Evolutionary conservation across 37 sponge, comb jelly and placozoan species (phyloP).

Genomic region (Tethya wilhelma): DNA sequence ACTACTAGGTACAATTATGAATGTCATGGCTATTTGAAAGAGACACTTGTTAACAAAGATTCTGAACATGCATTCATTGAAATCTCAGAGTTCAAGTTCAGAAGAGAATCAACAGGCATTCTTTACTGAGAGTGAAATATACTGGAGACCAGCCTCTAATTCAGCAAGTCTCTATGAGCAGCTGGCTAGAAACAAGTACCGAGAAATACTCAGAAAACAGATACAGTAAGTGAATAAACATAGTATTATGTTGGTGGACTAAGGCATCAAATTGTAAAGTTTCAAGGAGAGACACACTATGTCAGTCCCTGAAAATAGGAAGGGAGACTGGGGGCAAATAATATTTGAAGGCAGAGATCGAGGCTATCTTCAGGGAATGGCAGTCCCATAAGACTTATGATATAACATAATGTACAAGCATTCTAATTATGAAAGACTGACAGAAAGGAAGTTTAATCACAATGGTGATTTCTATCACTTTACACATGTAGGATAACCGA

Average conservation of each 20-base stretch:
- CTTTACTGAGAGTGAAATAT: slow-evolving; percentile 36
- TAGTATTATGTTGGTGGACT: background rate
- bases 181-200: slow-evolving; percentile 52
- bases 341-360: no score
- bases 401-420: no score
- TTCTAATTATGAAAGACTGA: no score
- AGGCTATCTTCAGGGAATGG: no score
- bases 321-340: background rate
- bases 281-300: background rate
- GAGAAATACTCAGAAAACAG: slow-evolving; percentile 48
- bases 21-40: no score
- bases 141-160: slow-evolving; percentile 58
- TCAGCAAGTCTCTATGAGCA: slow-evolving; percentile 58
- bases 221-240: slow-evolving; percentile 33
- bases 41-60: no score
- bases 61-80: no score
- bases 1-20: no score
- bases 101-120: slow-evolving; percentile 4
- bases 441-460: no score
- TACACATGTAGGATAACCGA: slow-evolving; percentile 9
- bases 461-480: no score
- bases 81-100: background rate
- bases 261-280: no score
- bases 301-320: background rate
- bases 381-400: no score